Evolutionary conservation across 2,113 vertebrate species (phyloP), one percentile per base, ranked within the genome.

Genomic region (Cyanoderma ruficeps): DNA sequence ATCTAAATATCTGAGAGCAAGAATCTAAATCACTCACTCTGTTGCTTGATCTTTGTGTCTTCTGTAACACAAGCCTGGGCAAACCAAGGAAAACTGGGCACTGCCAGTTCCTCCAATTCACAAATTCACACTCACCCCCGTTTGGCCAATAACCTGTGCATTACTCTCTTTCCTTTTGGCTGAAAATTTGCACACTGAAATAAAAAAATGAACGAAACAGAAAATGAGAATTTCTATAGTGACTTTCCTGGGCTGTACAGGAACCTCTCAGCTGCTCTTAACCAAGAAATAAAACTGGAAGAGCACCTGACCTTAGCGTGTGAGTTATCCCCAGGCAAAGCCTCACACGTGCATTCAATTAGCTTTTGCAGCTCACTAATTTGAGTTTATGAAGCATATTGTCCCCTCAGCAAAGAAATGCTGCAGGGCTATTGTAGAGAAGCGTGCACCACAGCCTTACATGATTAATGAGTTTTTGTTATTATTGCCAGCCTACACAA

Each of bases 351-450:
- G 64, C 72, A 69, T 91, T 93, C 87, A 95, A 94, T 96, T 76
- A 94, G 68, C 65, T 92, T 91, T 55, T 93, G 82, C 83, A 91
- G 68, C 50, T 84, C 79, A 76, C 84, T 96, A 88, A 96, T 96
- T 95, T 93, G 91, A 86, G 93, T 93, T 97, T 95, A 71, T 96
- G 94, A 94, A 83, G 81, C 87, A 81, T 85, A 83, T 49, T 94
- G 89, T 94, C 69, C 82, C 92, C 25, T 10, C 63, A 97, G 92
- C 82, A 83, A 78, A 94, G 71, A 91, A 88, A 61, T 52, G 94
- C 96, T 93, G 77, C 69, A 63, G 87, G 87, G 57, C 81, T 87
- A 42, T 75, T 94, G 87, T 53, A 70, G 46, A 44, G 37, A 39
- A 50, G 57, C 11, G 3, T 83, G 52, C 79, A 84, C 37, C 64